phyloP scores from a whole-genome alignment of 1,140 invertebrate genomes.

The Papilio helenus region DNA sequence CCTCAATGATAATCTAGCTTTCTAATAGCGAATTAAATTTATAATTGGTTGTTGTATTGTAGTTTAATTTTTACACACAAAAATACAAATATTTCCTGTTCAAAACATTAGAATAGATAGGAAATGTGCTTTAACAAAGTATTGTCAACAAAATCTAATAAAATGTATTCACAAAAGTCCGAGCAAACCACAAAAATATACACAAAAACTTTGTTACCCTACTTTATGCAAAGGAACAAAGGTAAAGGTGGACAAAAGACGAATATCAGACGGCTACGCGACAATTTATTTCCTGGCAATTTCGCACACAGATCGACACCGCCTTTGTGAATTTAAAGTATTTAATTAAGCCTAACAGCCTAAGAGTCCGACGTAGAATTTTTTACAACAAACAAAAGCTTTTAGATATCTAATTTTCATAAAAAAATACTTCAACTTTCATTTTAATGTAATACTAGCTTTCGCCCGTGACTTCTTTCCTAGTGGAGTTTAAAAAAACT shows the following conservation, averaged over 20 bases:
- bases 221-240: conserved; percentile 22
- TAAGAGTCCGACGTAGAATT: not conserved
- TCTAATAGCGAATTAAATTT: too few relatives aligned
- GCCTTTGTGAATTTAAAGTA: conserved; percentile 28
- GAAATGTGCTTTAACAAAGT: not conserved
- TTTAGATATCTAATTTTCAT: not conserved
- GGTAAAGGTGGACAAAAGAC: conserved; percentile 3
- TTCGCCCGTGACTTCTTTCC: too few relatives aligned
- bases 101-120: too few relatives aligned
- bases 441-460: not conserved
- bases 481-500: too few relatives aligned
- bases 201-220: conserved; percentile 23
- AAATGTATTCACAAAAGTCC: not conserved
- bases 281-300: conserved; percentile 33
- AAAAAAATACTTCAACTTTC: not conserved
- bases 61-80: too few relatives aligned
- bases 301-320: conserved; percentile 19
- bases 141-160: not conserved
- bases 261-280: not conserved
- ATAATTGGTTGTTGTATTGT: too few relatives aligned
- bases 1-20: too few relatives aligned
- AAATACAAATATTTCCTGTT: too few relatives aligned
- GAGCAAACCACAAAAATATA: conserved; percentile 16
- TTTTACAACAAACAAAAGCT: conserved; percentile 1
- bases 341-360: conserved; percentile 9